Base-by-base conservation (phyloP, 1,140 invertebrate genomes). In the Leptinotarsa texana region DNA sequence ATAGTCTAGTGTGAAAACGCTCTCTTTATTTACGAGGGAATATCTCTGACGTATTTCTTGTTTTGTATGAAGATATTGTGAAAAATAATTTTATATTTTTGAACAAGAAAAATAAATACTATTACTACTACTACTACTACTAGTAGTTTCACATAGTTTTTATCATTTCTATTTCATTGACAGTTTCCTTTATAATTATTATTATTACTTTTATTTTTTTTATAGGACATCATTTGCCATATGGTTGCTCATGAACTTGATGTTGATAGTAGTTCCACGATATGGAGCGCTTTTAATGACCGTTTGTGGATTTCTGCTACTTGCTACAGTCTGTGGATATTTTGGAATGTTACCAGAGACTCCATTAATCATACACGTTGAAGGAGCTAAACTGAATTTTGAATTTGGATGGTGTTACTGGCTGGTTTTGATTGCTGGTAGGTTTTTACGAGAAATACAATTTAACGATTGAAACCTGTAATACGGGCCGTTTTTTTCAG, bases 361-460 rank as follows among this genome's bases (percentile, higher is more conserved):
- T 21, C 94, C 95, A 5, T 87, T 98, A 18, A 87, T 91, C 42
- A 94, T 98, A 63, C 91, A 94, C 57, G 91, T 98, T 74, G 95
- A 97, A 83, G 93, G 94, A 21, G 91, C 91, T 1, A 89, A 90
- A 71, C 87, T 98, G 51, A 88, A 91, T 75, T 97, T 98, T 84
- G 87, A 89, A 21, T 92, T 96, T 63, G 96, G 96, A 22, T 98
- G 95, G 94, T 96, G 95, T 85, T 99, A 94, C 87, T 98, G 95
- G 93, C 87, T 98, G 27, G 91, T 96, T 22, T 85, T 98, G 1
- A 89, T 93, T 57, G 93, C 95, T 81, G 97, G 96, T 96, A 5
- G 86, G 86, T 75, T 42, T 42, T 42, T 11, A 2, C 0, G 8
- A 42, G 6, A 33, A 33, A 33, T 33, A 33, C 27, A 33, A 33